Evolutionary conservation across 2,888 invertebrate species (phyloP).

Genomic region (Beris morrisii): DNA sequence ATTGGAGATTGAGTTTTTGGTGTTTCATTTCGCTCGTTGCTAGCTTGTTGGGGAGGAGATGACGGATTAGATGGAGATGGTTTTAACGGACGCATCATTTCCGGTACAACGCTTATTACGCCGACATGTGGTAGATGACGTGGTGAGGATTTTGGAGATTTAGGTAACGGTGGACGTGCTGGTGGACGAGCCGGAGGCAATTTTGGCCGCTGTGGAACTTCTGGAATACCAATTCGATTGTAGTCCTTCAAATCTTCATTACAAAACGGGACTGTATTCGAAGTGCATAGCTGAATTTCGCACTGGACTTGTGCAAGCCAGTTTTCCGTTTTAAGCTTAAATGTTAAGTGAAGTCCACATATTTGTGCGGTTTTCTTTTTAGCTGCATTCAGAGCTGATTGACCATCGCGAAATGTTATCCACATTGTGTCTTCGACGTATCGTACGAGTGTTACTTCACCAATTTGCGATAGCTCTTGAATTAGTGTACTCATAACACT

Average conservation of each 20-base stretch:
- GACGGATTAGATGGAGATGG: constrained; percentile 43
- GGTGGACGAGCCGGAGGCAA: constrained; percentile 57
- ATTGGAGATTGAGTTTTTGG: constrained; percentile 50
- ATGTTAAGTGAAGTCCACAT: constrained; percentile 66
- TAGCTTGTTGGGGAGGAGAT: constrained; percentile 31
- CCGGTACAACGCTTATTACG: constrained; percentile 59
- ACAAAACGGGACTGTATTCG: constrained; percentile 80
- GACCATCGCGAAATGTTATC: constrained; percentile 90
- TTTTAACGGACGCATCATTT: constrained; percentile 51
- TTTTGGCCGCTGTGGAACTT: constrained; percentile 56
- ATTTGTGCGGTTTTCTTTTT: constrained; percentile 63
- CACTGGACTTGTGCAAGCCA: constrained; percentile 82
- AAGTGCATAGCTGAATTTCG: constrained; percentile 81
- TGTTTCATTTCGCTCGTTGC: constrained; percentile 30
- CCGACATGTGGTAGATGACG: constrained; percentile 58
- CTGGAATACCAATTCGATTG: constrained; percentile 57
- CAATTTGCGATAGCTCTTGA: constrained; percentile 79
- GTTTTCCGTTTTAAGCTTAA: constrained; percentile 79
- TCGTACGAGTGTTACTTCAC: constrained; percentile 87
- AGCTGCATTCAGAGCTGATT: constrained; percentile 78
- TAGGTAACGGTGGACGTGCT: constrained; percentile 60
- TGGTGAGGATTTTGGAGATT: constrained; percentile 59
- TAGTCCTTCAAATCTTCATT: constrained; percentile 52
- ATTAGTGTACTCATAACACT: constrained; percentile 77
- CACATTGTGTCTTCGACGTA: constrained; percentile 89